These are phyloP conservation scores for Pterobdella sp. DNA, from an alignment of 2,888 invertebrate genomes.

Conservation along the genomic window DNA sequence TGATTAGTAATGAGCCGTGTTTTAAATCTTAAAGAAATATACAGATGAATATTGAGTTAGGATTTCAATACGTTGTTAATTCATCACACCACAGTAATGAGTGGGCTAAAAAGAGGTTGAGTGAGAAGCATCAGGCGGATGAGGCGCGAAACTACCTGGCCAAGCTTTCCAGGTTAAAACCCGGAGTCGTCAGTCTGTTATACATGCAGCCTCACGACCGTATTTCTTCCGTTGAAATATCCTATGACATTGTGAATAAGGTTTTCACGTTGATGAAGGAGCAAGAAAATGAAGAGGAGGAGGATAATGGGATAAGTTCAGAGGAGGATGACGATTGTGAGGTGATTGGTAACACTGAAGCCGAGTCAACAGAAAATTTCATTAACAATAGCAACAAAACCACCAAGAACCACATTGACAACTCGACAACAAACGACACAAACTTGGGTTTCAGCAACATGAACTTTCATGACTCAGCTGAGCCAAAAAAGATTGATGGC, in stretches of 20 bases:
- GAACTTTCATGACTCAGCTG: slow-evolving; percentile 4
- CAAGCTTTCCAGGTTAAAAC: slow-evolving; percentile 26
- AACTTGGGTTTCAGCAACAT: slow-evolving; percentile 2
- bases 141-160: slow-evolving; percentile 31
- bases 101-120: slow-evolving; percentile 32
- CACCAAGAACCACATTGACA: not conserved
- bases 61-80: not conserved
- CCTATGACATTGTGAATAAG: slow-evolving; percentile 2
- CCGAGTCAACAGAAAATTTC: not conserved
- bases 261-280: not conserved
- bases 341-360: not conserved
- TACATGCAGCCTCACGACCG: not conserved
- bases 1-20: too few species aligned
- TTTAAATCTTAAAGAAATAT: too few species aligned
- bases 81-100: slow-evolving; percentile 25
- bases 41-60: too few species aligned
- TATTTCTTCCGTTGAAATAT: slow-evolving; percentile 1
- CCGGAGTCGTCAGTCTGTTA: slow-evolving; percentile 30
- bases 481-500: not conserved
- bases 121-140: slow-evolving; percentile 23
- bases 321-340: not conserved
- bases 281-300: not conserved
- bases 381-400: slow-evolving; percentile 9
- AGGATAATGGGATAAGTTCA: not conserved
- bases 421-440: not conserved